These are phyloP conservation scores for Melanocharis versteri DNA, from an alignment of 2,113 vertebrate genomes.

Conservation along the genomic window DNA sequence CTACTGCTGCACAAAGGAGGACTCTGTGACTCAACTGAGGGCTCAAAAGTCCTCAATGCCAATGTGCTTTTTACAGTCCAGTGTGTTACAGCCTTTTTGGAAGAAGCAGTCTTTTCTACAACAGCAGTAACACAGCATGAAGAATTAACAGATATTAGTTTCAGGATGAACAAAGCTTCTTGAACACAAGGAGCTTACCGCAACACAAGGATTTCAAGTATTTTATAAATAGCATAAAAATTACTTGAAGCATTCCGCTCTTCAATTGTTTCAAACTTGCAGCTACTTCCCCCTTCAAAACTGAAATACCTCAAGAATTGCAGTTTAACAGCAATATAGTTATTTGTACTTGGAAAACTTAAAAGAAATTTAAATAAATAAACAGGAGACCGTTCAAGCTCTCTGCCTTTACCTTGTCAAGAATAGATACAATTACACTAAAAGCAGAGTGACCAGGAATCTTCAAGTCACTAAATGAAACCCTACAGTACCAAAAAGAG, in stretches of 20 bases:
- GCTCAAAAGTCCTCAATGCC: neutral
- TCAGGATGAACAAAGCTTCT: neutral
- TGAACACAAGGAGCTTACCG: neutral
- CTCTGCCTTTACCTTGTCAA: neutral
- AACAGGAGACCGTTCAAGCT: neutral
- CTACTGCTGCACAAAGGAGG: neutral
- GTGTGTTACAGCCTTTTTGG: neutral
- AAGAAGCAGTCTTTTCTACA: neutral
- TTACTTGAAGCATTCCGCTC: neutral
- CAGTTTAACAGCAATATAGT: neutral
- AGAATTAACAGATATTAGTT: neutral
- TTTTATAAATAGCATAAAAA: neutral
- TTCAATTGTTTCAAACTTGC: neutral
- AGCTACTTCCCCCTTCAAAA: neutral
- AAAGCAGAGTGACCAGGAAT: neutral
- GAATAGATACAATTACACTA: neutral
- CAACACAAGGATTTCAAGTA: neutral
- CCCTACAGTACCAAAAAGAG: neutral
- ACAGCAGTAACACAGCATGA: neutral
- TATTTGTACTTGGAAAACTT: neutral
- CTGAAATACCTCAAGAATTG: neutral
- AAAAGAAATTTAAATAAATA: neutral
- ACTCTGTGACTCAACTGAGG: neutral
- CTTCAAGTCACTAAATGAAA: neutral
- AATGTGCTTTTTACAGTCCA: neutral